Evolutionary conservation across 2,888 invertebrate genomes (phyloP), one percentile per base, ranked within the genome.

Genomic region (Drosophila percnosoma): DNA sequence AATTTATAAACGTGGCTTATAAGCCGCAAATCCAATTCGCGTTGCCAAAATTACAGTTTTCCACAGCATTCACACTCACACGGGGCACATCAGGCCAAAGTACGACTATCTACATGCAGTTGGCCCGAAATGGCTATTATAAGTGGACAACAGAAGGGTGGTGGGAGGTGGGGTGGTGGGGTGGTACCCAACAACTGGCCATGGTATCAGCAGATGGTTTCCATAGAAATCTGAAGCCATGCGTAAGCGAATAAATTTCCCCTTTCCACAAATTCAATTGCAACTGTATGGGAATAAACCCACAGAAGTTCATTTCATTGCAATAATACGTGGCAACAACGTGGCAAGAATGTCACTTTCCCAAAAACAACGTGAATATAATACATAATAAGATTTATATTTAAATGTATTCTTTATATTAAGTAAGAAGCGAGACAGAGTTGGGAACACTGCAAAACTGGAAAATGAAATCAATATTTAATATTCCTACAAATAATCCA

Each of bases 1-100:
- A 89, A 84, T 89, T 84, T 89, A 84, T 84, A 84, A 83, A 84
- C 84, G 87, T 83, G 87, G 89, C 83, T 78, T 70, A 83, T 86
- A 88, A 83, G 81, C 83, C 87, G 78, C 83, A 89, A 89, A 77
- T 89, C 84, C 84, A 87, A 83, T 87, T 82, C 85, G 76, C 79
- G 42, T 66, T 62, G 59, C 64, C 71, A 33, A 75, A 75, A 77
- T 79, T 79, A 70, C 75, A 59, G 60, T 80, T 79, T 53, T 53
- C 52, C 69, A 59, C 36, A 59, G 60, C 73, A 73, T 78, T 67
- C 68, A 55, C 78, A 63, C 21, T 33, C 31, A 54, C 57, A 36
- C 36, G 21, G 11, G 21, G n/a, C 21, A 65, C 34, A 34, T 51
- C 4, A 6, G 60, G 66, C 18, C 52, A 67, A 55, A 40, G 18